Percentiles rank a stretch among this genome's conserved stretches.
phyloP scores from a whole-genome alignment of 2,797 vertebrate genomes.

The Florisuga fusca region DNA sequence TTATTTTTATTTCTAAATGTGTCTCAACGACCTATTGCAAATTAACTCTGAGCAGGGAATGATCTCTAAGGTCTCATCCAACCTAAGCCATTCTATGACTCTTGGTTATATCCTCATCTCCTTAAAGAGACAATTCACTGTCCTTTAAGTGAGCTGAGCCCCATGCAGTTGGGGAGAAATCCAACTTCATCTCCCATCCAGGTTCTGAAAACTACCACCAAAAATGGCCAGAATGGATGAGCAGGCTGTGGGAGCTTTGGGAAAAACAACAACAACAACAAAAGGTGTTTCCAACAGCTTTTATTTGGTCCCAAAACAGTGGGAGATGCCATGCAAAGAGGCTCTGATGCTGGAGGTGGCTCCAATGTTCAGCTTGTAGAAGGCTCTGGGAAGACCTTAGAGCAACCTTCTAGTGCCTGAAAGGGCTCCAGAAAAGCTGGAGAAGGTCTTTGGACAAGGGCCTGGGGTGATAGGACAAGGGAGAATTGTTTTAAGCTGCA shows the following conservation, averaged over 20 bases:
- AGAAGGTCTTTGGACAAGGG: no score
- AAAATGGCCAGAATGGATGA: neutral
- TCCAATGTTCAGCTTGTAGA: neutral
- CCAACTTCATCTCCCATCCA: neutral
- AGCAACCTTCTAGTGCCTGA: no score
- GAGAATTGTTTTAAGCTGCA: no score
- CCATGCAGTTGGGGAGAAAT: neutral
- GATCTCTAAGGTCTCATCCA: neutral
- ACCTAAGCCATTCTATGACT: neutral
- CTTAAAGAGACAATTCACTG: neutral
- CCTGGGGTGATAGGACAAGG: no score
- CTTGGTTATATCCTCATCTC: neutral
- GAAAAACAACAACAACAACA: neutral
- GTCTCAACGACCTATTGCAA: neutral
- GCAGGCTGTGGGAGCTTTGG: neutral
- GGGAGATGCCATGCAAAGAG: neutral
- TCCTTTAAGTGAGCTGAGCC: neutral
- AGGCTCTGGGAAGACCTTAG: no score
- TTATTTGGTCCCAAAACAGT: neutral
- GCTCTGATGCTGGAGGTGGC: rapidly evolving
- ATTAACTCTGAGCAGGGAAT: neutral
- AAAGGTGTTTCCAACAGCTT: neutral
- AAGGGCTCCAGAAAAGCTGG: no score
- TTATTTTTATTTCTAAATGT: neutral
- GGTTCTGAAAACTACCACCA: neutral